Percentiles rank a stretch among this genome's conserved stretches.
phyloP scores from a whole-genome alignment of 2,888 invertebrate species.

The Vesta saturnalis region DNA sequence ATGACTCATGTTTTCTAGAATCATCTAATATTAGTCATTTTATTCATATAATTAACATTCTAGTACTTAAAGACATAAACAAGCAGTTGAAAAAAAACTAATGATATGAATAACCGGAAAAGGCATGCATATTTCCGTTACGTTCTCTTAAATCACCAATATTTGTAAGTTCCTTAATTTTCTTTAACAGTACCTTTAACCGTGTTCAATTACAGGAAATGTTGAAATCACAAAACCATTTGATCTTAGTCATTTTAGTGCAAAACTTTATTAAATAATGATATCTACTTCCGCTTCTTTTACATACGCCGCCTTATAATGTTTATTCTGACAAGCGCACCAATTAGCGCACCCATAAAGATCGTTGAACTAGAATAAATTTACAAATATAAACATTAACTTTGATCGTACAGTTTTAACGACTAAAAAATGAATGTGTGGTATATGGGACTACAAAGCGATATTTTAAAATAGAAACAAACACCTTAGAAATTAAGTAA shows the following conservation, averaged over 20 bases:
- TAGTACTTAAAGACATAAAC: too few species aligned
- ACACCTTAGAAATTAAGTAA: too few species aligned
- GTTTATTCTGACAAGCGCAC: constrained; percentile 9
- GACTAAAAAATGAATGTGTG: too few species aligned
- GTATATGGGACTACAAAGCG: too few species aligned
- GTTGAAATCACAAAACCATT: neutral
- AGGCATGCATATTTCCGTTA: neutral
- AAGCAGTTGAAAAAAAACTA: too few species aligned
- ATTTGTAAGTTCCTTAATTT: neutral
- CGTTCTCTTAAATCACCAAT: neutral
- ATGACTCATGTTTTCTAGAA: too few species aligned
- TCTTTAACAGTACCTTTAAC: neutral
- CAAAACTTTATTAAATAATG: constrained; percentile 11
- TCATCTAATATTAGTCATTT: too few species aligned
- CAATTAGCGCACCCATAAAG: constrained; percentile 11
- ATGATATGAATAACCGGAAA: too few species aligned
- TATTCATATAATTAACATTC: too few species aligned
- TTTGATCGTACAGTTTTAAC: neutral
- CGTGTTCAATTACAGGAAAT: neutral
- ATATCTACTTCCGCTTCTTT: constrained; percentile 11
- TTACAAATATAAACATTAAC: constrained; percentile 2
- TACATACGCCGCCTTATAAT: constrained; percentile 2
- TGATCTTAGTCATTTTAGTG: constrained; percentile 8
- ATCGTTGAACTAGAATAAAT: constrained; percentile 11
- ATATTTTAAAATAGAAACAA: too few species aligned